Evolutionary conservation across 2,888 invertebrate species (phyloP).

Genomic region (Oxytorus armatus): DNA sequence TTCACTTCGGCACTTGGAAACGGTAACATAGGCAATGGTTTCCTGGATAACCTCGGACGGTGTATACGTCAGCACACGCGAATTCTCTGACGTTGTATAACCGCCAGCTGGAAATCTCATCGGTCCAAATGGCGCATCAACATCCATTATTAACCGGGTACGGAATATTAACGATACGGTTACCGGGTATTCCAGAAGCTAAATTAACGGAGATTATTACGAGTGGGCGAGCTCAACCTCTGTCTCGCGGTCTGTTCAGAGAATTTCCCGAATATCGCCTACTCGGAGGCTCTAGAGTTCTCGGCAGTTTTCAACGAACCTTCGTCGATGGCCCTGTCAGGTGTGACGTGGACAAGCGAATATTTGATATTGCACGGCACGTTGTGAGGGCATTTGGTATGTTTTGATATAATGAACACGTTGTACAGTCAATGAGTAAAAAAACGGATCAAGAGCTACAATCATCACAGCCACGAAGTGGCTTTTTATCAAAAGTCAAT

Average conservation of each 20-base stretch:
- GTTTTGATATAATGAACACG: constrained; percentile 8
- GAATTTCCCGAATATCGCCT: constrained; percentile 39
- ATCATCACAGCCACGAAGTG: constrained; percentile 73
- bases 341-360: background rate
- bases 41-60: constrained; percentile 1
- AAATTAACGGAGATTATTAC: constrained; percentile 84
- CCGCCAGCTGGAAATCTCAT: constrained; percentile 82
- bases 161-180: constrained; percentile 84
- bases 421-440: constrained; percentile 28
- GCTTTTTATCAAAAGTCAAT: constrained; percentile 78
- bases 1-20: constrained; percentile 33
- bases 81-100: constrained; percentile 71
- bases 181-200: constrained; percentile 83
- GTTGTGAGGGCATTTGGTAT: constrained; percentile 70
- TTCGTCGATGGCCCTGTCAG: background rate
- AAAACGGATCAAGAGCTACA: too few relatives aligned
- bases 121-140: constrained; percentile 84
- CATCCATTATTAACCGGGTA: constrained; percentile 83
- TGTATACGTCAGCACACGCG: constrained; percentile 49
- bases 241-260: constrained; percentile 48
- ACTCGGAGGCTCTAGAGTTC: constrained; percentile 45
- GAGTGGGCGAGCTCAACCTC: constrained; percentile 78
- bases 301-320: constrained; percentile 36
- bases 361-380: constrained; percentile 13
- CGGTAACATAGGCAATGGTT: constrained; percentile 55